These are phyloP conservation scores for Polymixis flavicincta DNA, from an alignment of 2,888 invertebrate species.

Conservation along the genomic window DNA sequence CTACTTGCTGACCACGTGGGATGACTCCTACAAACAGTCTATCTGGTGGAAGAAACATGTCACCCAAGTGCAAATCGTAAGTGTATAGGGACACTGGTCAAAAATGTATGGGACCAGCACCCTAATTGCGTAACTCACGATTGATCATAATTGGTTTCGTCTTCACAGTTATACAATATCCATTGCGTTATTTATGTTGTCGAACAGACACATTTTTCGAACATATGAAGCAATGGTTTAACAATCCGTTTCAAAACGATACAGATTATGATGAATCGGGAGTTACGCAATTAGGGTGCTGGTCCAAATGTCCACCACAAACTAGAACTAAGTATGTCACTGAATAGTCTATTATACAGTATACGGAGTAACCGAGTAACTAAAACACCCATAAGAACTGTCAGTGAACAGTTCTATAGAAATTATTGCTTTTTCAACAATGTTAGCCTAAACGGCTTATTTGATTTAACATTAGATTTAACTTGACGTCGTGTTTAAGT, in stretches of 20 bases:
- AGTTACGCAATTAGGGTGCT: too few species aligned
- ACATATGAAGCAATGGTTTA: too few species aligned
- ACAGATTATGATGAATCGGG: too few species aligned
- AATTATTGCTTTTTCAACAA: background rate
- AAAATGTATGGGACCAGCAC: background rate
- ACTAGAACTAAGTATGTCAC: background rate
- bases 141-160: too few species aligned
- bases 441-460: background rate
- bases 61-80: slow-evolving; percentile 94
- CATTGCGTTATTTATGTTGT: too few species aligned
- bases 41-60: slow-evolving; percentile 96
- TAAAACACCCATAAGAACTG: background rate
- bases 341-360: background rate
- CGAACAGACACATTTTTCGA: too few species aligned
- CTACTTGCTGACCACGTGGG: slow-evolving; percentile 93
- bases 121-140: too few species aligned
- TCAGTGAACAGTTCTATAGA: background rate
- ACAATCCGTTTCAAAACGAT: too few species aligned
- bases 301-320: background rate
- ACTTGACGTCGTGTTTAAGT: background rate
- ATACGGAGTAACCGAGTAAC: too few species aligned
- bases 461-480: background rate
- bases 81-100: slow-evolving; percentile 50
- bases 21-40: slow-evolving; percentile 93
- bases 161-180: too few species aligned